phyloP scores from a whole-genome alignment of 2,797 vertebrate genomes.

The Syngnathus acus region DNA sequence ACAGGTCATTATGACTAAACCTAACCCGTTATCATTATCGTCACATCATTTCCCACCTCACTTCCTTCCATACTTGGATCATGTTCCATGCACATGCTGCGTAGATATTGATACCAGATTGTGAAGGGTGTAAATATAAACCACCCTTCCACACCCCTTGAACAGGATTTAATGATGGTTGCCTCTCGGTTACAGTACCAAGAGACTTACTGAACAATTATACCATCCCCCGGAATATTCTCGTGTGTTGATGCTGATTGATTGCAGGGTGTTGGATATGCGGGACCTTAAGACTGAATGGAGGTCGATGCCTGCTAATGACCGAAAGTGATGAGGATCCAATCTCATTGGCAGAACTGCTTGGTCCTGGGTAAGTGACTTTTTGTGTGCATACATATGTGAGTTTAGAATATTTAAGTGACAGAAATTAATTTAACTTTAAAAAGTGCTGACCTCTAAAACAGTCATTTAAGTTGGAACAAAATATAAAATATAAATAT shows the following conservation, averaged over 20 bases:
- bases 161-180: conserved; percentile 59
- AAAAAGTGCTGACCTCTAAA: neutral
- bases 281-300: conserved; percentile 54
- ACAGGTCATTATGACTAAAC: too few species aligned
- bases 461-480: too few species aligned
- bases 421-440: neutral
- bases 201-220: conserved; percentile 63
- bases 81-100: conserved; percentile 47
- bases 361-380: conserved; percentile 18
- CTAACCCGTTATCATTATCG: conserved; percentile 9
- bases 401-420: neutral
- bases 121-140: conserved; percentile 32
- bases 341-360: conserved; percentile 15
- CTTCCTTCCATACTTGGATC: conserved; percentile 37
- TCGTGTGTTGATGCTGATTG: conserved; percentile 58
- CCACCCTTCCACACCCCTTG: conserved; percentile 31
- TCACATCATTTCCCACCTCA: conserved; percentile 30
- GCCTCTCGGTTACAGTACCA: conserved; percentile 50
- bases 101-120: conserved; percentile 45
- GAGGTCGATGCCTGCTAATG: conserved; percentile 61
- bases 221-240: conserved; percentile 56
- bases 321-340: conserved; percentile 51
- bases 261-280: conserved; percentile 57
- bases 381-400: neutral
- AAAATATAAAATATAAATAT: too few species aligned